Evolutionary conservation across 92 coral and sea anemone genomes (phyloP).

Genomic region (Pocillopora grandis): DNA sequence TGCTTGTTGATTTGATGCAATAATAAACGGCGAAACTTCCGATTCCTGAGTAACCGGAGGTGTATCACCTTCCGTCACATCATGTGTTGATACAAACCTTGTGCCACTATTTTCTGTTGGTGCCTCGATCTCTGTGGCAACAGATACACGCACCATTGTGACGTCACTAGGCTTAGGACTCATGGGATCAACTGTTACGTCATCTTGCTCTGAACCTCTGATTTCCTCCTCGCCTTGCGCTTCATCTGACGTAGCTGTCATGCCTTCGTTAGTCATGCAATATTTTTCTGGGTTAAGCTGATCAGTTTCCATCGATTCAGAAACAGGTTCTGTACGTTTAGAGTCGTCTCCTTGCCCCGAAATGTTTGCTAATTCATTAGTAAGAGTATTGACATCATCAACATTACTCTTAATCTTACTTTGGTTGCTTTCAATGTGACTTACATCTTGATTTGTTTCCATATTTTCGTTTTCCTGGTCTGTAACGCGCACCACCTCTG

Average conservation of each 20-base stretch:
- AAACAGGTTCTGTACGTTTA: not conserved
- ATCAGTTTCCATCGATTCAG: slow-evolving; percentile 41
- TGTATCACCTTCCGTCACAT: not conserved
- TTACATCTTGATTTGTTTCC: slow-evolving; percentile 6
- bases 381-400: not conserved
- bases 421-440: not conserved
- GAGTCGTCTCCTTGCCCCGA: not conserved
- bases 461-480: not conserved
- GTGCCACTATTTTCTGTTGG: slow-evolving; percentile 5
- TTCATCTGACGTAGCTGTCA: not conserved
- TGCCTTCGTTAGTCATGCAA: slow-evolving; percentile 23
- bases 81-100: not conserved
- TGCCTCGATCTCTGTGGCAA: slow-evolving; percentile 37
- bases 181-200: not conserved
- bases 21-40: not conserved
- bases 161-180: not conserved
- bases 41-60: not conserved
- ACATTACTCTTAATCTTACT: not conserved
- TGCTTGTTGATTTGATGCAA: not conserved
- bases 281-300: not conserved
- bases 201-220: not conserved
- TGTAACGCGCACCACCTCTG: not conserved
- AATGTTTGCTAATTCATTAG: not conserved
- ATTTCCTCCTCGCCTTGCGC: too few relatives aligned
- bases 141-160: not conserved